Base-by-base conservation (phyloP, 92 coral and sea anemone species). In the Parazoanthus darwini region DNA sequence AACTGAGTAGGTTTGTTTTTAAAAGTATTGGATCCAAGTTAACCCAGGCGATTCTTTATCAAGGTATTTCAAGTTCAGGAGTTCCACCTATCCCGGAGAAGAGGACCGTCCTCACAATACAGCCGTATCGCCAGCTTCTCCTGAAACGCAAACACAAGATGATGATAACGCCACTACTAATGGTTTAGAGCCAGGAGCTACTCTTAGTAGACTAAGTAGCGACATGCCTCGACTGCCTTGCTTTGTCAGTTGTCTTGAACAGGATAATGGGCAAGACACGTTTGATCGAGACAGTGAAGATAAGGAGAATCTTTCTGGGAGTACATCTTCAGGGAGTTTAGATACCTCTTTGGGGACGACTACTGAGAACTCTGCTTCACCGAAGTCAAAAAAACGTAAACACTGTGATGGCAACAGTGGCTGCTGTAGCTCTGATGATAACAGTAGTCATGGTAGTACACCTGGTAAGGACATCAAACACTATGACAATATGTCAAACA, bases 61-160 rank as follows among this genome's bases (percentile, higher is more conserved):
- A 15, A 84, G 87, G 87, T 84, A 84, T 84, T 84, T 84, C 66
- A 71, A 84, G 44, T 44, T 84, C 29, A 70, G 42, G 42, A 84
- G 56, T 70, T 48, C 87, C 29, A 70, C 4, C 25, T 70, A 33
- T 22, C 56, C 79, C 59, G 44, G 29, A 14, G 16, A 74, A 5
- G 33, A 3, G 14, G 79, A 84, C 0, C 20, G 15, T 46, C 33
- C 4, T 15, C 38, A 8, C 20, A 51, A 16, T 72, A 44, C 29
- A 50, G 43, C 75, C 37, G 14, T 56, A 0, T 26, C 43, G 8
- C 25, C 87, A 44, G 39, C 78, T 70, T 26, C 67, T 29, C 29
- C 43, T 25, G 23, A 36, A 46, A 54, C 43, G 4, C 71, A 71
- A 33, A 71, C n/a, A 0, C 78, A 71, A 68, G 43, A 70, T 44